Evolutionary conservation across 2,888 invertebrate genomes (phyloP).

Genomic region (Ceriagrion tenellum): DNA sequence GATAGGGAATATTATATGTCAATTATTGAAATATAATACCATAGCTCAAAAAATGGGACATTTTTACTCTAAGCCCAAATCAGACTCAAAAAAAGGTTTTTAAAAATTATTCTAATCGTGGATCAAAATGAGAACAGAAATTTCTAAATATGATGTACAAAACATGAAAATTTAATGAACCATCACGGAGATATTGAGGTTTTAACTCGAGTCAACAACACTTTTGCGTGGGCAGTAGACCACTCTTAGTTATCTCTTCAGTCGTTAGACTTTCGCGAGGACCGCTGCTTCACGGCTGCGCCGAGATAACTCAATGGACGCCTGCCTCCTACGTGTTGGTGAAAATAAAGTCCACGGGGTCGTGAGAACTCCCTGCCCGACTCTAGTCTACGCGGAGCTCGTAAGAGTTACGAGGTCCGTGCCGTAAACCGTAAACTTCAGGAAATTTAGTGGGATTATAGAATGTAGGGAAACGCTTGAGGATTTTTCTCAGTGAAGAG

Average conservation of each 20-base stretch:
- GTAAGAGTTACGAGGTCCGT: background rate
- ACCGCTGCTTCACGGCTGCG: background rate
- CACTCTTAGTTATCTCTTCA: constrained; percentile 67
- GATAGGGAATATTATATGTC: too few species aligned
- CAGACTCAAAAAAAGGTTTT: too few species aligned
- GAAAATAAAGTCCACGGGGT: background rate
- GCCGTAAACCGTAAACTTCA: background rate
- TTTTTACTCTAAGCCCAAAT: too few species aligned
- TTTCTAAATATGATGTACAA: too few species aligned
- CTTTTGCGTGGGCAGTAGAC: background rate
- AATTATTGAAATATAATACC: too few species aligned
- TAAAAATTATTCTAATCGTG: too few species aligned
- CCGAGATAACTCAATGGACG: background rate
- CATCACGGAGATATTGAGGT: too few species aligned
- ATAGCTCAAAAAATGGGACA: too few species aligned
- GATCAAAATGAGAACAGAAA: too few species aligned
- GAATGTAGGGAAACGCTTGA: background rate
- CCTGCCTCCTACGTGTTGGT: background rate
- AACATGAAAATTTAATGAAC: too few species aligned
- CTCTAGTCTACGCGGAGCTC: background rate
- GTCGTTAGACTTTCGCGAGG: background rate
- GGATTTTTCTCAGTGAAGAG: background rate
- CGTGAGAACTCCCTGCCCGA: background rate
- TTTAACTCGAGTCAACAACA: too few species aligned
- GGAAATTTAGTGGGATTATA: background rate